Conservation (phyloP, 2,888 invertebrate species). For the Alloplasta piceator region DNA sequence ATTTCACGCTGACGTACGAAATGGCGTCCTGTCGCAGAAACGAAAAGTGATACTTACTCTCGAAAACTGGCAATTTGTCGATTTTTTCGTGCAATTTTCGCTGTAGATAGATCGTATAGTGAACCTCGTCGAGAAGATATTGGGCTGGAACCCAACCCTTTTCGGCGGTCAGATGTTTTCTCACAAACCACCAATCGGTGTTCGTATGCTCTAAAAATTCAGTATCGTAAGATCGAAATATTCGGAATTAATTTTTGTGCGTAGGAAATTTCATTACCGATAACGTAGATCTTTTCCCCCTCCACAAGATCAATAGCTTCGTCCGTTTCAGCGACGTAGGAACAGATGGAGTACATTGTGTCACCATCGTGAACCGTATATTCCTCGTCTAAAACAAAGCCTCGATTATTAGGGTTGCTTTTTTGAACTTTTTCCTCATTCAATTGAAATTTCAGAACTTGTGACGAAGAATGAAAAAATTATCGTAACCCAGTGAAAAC, state of each 20-base stretch:
- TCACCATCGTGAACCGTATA: slow-evolving; percentile 89
- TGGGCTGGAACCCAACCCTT: slow-evolving; percentile 97
- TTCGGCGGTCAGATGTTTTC: slow-evolving; percentile 94
- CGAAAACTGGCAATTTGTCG: slow-evolving; percentile 95
- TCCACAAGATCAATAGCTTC: slow-evolving; percentile 95
- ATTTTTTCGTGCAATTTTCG: slow-evolving; percentile 96
- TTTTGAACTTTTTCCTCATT: too few species aligned
- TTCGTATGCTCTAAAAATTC: slow-evolving; percentile 88
- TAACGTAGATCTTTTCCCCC: slow-evolving; percentile 93
- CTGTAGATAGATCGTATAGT: slow-evolving; percentile 92
- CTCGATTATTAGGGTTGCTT: background rate
- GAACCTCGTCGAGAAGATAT: slow-evolving; percentile 92
- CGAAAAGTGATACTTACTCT: slow-evolving; percentile 88
- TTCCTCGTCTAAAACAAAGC: slow-evolving; percentile 77
- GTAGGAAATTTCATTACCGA: slow-evolving; percentile 84
- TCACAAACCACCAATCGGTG: slow-evolving; percentile 96
- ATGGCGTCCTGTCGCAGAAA: too few species aligned
- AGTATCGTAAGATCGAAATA: background rate
- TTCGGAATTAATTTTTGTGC: background rate
- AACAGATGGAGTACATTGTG: slow-evolving; percentile 92
- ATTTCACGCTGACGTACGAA: background rate
- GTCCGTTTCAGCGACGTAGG: slow-evolving; percentile 93
- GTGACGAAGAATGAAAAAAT: too few species aligned
- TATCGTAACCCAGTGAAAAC: too few species aligned
- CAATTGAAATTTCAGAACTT: too few species aligned